Base-by-base conservation (phyloP, 2,888 invertebrate genomes). In the Idaea aversata region DNA sequence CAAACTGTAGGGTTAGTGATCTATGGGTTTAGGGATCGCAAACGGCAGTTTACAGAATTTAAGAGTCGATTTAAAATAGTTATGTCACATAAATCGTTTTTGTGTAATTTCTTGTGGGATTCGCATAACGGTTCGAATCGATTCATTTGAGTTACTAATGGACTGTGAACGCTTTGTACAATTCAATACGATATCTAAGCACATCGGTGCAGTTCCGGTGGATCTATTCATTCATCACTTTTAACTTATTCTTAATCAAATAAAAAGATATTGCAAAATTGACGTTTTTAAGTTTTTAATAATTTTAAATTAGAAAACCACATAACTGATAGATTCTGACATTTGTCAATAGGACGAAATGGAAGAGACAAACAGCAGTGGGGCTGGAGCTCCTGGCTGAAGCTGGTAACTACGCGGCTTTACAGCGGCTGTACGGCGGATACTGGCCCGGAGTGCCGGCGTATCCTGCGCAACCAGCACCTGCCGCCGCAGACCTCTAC, bases 291-390 rank as follows among this genome's bases (percentile, higher is more conserved):
- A 47, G 47, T 10, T 47, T 47, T 47, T 47, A 47, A 7, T 47
- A 47, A 4, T 13, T 47, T 13, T 1, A 7, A 5, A 47, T 2
- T 25, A 7, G 59, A 4, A 16, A 59, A 59, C 64, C 34, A 60
- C 4, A 7, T 10, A 60, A 34, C 10, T 34, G 6, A 62, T 4
- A 34, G 61, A 47, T 16, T 47, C 13, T 16, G 36, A 57, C 68
- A 58, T 70, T 79, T 82, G 75, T 72, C 63, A 65, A 35, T 95
- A 98, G 98, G 89, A 99, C 99, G 86, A 99, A 99, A 94, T 99
- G 99, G 99, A 99, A 99, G 91, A 95, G 99, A 1, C 99, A 99
- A 89, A 99, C 99, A 15, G 98, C 99, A 0, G 99, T 99, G 3
- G 99, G 99, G 0, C 90, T 99, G 76, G 99, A 99, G 87, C 95